Conservation (phyloP, 35 echinoderm and acorn worm species). For the Lytechinus pictus region DNA sequence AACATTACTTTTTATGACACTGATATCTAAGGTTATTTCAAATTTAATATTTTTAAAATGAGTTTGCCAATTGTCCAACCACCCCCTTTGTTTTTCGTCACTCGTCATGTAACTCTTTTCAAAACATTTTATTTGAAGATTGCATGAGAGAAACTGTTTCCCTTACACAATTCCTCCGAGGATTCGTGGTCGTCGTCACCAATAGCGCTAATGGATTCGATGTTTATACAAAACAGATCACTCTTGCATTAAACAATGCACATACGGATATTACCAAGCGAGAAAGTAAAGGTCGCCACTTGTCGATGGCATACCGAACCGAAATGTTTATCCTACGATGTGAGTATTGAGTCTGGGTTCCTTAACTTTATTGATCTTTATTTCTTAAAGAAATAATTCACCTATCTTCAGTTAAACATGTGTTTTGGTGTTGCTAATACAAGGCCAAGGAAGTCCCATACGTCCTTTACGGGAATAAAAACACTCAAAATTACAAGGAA, state of each 20-base stretch:
- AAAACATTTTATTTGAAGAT: neutral
- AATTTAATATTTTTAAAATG: neutral
- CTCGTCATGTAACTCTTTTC: neutral
- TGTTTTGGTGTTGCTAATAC: neutral
- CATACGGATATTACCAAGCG: neutral
- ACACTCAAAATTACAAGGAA: neutral
- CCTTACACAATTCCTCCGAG: neutral
- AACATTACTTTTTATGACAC: neutral
- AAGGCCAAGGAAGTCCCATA: too few relatives aligned
- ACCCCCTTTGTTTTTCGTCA: neutral
- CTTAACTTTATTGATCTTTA: neutral
- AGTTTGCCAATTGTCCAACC: neutral
- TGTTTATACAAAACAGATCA: conserved; percentile 13
- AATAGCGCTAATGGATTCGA: conserved; percentile 10
- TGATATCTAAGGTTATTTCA: neutral
- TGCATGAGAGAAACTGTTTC: neutral
- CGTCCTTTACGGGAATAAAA: neutral
- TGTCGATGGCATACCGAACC: neutral
- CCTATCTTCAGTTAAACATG: neutral
- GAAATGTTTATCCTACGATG: neutral
- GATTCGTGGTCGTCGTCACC: neutral
- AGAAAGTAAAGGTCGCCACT: neutral
- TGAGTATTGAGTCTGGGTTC: neutral
- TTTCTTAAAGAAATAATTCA: neutral
- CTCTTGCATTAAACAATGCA: neutral